These are phyloP conservation scores for Puntigrus tetrazona DNA, from an alignment of 2,113 vertebrate species.

Conservation along the genomic window DNA sequence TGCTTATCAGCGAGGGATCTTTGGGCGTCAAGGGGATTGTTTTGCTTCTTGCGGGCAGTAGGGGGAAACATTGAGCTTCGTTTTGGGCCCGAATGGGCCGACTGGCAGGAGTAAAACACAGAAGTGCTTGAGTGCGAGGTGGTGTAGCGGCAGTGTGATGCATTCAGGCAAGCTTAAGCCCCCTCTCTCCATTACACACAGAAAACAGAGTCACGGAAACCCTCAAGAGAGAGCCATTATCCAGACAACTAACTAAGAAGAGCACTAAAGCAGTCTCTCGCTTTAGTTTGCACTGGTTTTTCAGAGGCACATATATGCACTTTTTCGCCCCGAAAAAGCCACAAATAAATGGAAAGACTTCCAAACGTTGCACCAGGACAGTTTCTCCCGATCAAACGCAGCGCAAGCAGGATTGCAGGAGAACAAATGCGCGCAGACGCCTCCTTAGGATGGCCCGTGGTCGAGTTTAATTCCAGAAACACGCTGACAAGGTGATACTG, in stretches of 20 bases:
- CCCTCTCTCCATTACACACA: constrained; percentile 45
- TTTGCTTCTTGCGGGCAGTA: constrained; percentile 18
- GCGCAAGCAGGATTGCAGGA: constrained; percentile 10
- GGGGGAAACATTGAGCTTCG: constrained; percentile 53
- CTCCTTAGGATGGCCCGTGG: constrained; percentile 1
- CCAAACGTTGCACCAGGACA: constrained; percentile 7
- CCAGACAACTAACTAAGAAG: constrained; percentile 54
- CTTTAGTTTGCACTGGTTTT: constrained; percentile 12
- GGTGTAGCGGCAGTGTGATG: constrained; percentile 22
- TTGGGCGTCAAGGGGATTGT: not conserved
- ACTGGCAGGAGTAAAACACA: not conserved
- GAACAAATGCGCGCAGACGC: not conserved
- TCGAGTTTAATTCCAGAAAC: not conserved
- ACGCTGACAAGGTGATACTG: not conserved
- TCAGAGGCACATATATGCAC: not conserved
- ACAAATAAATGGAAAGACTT: not conserved
- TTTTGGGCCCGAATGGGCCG: not conserved
- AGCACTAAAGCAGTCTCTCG: constrained; percentile 20
- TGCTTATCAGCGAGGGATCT: constrained; percentile 17
- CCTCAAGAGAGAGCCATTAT: constrained; percentile 51
- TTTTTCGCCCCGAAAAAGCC: not conserved
- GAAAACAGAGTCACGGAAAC: constrained; percentile 41
- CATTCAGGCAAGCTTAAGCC: constrained; percentile 48
- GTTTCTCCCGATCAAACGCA: constrained; percentile 27
- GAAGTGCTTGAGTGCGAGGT: constrained; percentile 41